Conservation (phyloP, 2,888 invertebrate species). For the Acrobasis repandana region DNA sequence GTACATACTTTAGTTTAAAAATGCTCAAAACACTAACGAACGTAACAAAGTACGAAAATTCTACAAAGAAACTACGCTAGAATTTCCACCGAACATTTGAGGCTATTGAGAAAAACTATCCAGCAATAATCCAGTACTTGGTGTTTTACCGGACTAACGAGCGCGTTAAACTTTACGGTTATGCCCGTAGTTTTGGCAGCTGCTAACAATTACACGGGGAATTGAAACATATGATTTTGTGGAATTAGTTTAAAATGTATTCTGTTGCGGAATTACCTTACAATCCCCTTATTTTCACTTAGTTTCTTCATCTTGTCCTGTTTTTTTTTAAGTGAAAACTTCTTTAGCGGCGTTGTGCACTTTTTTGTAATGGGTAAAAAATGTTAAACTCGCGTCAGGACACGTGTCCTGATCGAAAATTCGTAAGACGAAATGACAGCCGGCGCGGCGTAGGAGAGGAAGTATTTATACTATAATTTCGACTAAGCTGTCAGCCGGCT, state of each 20-base stretch:
- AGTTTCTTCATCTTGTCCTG: no score
- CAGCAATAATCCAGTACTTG: constrained; percentile 26
- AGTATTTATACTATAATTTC: no score
- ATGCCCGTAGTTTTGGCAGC: constrained; percentile 40
- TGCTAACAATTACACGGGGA: constrained; percentile 30
- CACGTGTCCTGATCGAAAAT: no score
- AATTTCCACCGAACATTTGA: constrained; percentile 1
- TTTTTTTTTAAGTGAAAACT: no score
- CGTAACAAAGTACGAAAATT: neutral
- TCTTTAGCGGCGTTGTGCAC: no score
- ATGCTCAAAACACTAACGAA: neutral
- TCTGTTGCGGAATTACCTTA: neutral
- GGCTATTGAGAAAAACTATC: constrained; percentile 8
- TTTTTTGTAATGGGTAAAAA: no score
- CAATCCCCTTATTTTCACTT: no score
- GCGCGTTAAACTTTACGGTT: constrained; percentile 52
- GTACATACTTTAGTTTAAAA: no score
- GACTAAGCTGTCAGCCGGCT: no score
- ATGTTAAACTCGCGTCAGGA: no score
- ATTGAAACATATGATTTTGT: constrained; percentile 35
- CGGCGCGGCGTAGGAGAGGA: no score
- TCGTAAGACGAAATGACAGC: no score
- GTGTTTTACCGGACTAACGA: constrained; percentile 51
- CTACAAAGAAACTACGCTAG: neutral
- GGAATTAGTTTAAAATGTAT: constrained; percentile 3